These are phyloP conservation scores for Agrotis clavis DNA, from an alignment of 2,888 invertebrate species.

Conservation along the genomic window DNA sequence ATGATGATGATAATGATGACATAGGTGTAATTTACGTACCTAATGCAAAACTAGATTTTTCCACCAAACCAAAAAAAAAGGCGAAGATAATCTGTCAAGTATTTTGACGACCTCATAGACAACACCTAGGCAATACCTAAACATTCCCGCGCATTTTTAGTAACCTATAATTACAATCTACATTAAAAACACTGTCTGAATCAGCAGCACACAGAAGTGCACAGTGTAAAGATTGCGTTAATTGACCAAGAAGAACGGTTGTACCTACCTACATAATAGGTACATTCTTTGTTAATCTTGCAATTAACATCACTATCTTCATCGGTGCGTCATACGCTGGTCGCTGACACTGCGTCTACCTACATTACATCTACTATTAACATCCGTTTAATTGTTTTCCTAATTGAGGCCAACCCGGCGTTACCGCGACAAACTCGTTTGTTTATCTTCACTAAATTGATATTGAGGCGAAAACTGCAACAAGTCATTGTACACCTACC, in stretches of 20 bases:
- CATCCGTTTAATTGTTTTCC: conserved; percentile 80
- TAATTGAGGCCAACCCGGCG: conserved; percentile 74
- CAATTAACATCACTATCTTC: conserved; percentile 60
- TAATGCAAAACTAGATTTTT: too few species aligned
- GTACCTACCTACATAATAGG: conserved; percentile 3
- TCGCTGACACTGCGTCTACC: conserved; percentile 54
- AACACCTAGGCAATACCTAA: too few species aligned
- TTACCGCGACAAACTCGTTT: conserved; percentile 46
- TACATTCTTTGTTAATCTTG: conserved; percentile 47
- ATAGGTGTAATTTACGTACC: too few species aligned
- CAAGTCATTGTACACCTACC: neutral
- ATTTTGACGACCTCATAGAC: too few species aligned
- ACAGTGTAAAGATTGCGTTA: conserved; percentile 11
- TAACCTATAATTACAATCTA: too few species aligned
- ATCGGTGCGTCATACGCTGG: conserved; percentile 57
- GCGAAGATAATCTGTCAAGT: too few species aligned
- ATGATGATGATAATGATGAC: too few species aligned
- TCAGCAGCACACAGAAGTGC: neutral
- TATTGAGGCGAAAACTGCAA: conserved; percentile 45
- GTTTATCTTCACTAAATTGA: conserved; percentile 55
- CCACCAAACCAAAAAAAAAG: too few species aligned
- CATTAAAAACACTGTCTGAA: neutral
- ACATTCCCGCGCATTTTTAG: too few species aligned
- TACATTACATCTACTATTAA: conserved; percentile 61
- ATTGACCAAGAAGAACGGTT: conserved; percentile 17